Evolutionary conservation across 2,888 invertebrate species (phyloP).

Genomic region (Drosophila austrosaltans): DNA sequence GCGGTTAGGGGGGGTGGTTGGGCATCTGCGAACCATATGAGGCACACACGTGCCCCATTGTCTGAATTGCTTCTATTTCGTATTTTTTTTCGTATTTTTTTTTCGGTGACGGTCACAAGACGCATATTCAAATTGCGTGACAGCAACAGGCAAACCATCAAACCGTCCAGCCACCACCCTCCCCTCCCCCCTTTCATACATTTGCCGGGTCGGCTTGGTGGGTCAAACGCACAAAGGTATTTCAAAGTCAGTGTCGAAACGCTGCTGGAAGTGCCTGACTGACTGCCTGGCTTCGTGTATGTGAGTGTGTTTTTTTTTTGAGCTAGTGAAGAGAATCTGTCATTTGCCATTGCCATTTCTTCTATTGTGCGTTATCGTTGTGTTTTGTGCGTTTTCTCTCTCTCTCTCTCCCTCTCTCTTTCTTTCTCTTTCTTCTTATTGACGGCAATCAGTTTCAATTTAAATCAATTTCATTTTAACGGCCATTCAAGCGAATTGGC

Average conservation of each 20-base stretch:
- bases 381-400: neutral
- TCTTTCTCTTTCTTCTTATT: conserved; percentile 30
- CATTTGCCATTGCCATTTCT: conserved; percentile 35
- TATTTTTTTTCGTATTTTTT: too few species aligned
- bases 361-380: conserved; percentile 15
- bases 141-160: conserved; percentile 23
- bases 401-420: neutral
- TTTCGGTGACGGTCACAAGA: conserved; percentile 46
- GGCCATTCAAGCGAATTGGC: conserved; percentile 50
- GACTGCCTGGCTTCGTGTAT: too few species aligned
- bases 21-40: conserved; percentile 29
- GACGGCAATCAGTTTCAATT: conserved; percentile 64
- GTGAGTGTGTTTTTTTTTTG: neutral
- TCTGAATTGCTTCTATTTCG: conserved; percentile 15
- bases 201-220: conserved; percentile 2
- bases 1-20: neutral
- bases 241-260: conserved; percentile 33
- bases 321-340: conserved; percentile 26
- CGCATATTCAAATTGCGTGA: conserved; percentile 69
- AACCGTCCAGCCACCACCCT: neutral
- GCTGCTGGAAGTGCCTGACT: neutral
- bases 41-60: conserved; percentile 46
- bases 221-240: conserved; percentile 48
- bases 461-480: conserved; percentile 61
- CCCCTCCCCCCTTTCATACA: neutral